Evolutionary conservation across 2,888 invertebrate genomes (phyloP), one percentile per base, ranked within the genome.

Genomic region (Lathronympha strigana): DNA sequence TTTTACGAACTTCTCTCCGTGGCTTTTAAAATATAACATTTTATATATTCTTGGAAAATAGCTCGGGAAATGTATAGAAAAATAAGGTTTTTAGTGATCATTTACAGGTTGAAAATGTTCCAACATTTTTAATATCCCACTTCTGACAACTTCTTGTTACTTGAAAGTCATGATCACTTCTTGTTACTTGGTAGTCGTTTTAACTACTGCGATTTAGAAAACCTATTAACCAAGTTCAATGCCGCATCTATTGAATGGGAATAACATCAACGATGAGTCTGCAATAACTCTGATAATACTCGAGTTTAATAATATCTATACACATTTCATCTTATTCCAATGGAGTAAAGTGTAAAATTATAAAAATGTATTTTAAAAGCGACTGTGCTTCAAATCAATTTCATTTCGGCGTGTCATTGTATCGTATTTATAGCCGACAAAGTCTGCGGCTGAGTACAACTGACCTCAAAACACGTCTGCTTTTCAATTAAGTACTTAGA

Each of bases 241-340:
- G 84, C 74, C 82, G 77, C 69, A 69, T 67, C 73, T 62, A 67
- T 60, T 61, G 57, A 66, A 63, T 51, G 73, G 73, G 73, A 76
- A 72, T 73, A 76, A 78, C 73, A 73, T 72, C 77, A 75, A 80
- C 74, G 75, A 83, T 87, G 87, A 87, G 82, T 77, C 64, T 68
- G 76, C 79, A 74, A 36, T 68, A 38, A 49, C 47, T 67, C 60
- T n/a, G 23, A 47, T 23, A 3, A 47, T 5, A 6, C 13, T 9
- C 23, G 23, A 23, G 11, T n/a, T 21, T n/a, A 11, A n/a, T n/a
- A 47, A 47, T n/a, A 15, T 15, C 4, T 38, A 45, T 4, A 23
- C 47, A 45, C n/a, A 23, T 5, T 1, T 23, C 23, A 8, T n/a
- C 23, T 47, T 47, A 47, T 47, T 47, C n/a, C 8, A n/a, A 47